Evolutionary conservation across 2,797 vertebrate species (phyloP).

Genomic region (Propithecus deckenii): DNA sequence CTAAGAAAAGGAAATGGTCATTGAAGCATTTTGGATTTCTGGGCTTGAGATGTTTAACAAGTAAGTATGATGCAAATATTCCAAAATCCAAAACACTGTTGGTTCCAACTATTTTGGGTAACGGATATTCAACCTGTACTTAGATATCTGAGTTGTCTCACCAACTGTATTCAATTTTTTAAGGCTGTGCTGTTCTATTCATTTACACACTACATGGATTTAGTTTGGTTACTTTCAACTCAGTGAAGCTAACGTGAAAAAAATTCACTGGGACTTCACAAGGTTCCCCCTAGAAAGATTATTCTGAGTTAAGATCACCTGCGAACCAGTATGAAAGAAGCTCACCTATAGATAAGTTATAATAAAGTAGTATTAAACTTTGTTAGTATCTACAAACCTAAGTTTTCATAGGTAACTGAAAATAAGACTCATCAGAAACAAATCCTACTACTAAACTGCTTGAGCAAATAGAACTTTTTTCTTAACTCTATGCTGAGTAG

Average conservation of each 20-base stretch:
- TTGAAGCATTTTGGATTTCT: neutral
- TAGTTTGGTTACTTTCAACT: neutral
- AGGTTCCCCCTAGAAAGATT: neutral
- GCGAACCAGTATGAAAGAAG: neutral
- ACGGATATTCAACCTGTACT: neutral
- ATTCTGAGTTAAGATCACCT: neutral
- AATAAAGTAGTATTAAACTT: neutral
- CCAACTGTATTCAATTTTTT: neutral
- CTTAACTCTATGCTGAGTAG: neutral
- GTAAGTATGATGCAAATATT: neutral
- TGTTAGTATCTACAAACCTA: neutral
- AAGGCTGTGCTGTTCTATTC: neutral
- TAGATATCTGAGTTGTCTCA: neutral
- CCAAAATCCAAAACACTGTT: neutral
- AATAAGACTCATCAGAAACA: constrained; percentile 9
- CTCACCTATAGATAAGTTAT: neutral
- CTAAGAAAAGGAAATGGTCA: neutral
- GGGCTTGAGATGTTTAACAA: neutral
- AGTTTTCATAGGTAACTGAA: neutral
- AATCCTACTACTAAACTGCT: neutral
- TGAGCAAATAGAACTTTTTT: neutral
- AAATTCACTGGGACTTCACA: neutral
- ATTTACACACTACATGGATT: neutral
- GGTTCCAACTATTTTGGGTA: neutral
- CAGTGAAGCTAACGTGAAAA: neutral